A percentile compares a stretch with the other conserved stretches of the same genome.
Conservation (phyloP, 2,888 invertebrate species). For the Lycaena phlaeas region DNA sequence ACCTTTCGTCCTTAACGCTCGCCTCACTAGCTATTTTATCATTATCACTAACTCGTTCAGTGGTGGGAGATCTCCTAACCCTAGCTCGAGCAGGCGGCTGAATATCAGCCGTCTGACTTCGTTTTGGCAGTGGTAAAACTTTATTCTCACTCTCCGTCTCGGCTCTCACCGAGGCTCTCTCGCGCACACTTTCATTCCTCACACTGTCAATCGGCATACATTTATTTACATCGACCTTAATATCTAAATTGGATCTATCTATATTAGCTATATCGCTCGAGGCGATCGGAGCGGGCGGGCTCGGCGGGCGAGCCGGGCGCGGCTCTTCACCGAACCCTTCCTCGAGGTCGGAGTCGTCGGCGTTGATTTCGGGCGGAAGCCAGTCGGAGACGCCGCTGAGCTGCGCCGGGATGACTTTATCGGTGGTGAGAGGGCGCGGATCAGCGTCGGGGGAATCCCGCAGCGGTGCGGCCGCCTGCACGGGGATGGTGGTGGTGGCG, state of each 20-base stretch:
- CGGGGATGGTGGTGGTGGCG: constrained; percentile 49
- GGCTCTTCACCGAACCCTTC: no score
- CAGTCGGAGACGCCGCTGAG: constrained; percentile 25
- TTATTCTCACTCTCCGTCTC: constrained; percentile 30
- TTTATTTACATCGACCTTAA: constrained; percentile 24
- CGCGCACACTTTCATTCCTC: constrained; percentile 26
- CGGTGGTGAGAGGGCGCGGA: constrained; percentile 27
- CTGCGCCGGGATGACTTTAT: constrained; percentile 29
- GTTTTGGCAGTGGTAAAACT: constrained; percentile 45
- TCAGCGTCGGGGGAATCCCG: constrained; percentile 21
- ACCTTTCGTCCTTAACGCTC: constrained; percentile 36
- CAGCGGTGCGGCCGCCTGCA: constrained; percentile 25
- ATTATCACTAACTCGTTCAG: constrained; percentile 42
- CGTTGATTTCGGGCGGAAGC: no score
- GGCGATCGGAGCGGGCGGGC: constrained; percentile 11
- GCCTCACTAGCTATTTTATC: constrained; percentile 33
- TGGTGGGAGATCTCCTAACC: constrained; percentile 55
- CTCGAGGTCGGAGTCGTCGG: constrained; percentile 9
- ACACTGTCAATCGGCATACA: constrained; percentile 27
- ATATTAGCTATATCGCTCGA: constrained; percentile 9
- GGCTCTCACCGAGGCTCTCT: constrained; percentile 28
- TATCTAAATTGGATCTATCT: constrained; percentile 27
- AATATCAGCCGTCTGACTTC: constrained; percentile 43
- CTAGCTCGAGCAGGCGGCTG: constrained; percentile 41
- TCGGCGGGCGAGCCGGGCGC: no score